These are phyloP conservation scores for Bubalus kerabau DNA, from an alignment of 2,113 vertebrate genomes.

Conservation along the genomic window DNA sequence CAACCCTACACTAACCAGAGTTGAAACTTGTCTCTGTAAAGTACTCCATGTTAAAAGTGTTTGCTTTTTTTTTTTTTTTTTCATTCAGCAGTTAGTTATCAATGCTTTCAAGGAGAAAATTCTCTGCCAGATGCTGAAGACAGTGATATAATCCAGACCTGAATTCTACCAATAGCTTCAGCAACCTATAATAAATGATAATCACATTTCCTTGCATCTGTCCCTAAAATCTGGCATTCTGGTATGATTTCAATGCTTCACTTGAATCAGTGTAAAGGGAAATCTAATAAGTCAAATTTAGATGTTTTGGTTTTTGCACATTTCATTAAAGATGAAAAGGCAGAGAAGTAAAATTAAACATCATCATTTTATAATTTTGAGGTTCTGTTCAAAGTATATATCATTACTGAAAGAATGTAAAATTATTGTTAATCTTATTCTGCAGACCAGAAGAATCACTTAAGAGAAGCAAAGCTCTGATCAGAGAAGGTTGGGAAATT, in stretches of 20 bases:
- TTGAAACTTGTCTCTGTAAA: background rate
- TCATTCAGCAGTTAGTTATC: background rate
- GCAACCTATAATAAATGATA: background rate
- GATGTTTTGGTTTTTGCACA: background rate
- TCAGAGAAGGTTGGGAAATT: background rate
- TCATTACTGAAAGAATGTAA: slow-evolving; percentile 19
- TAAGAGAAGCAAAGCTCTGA: background rate
- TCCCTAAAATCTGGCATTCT: slow-evolving; percentile 10
- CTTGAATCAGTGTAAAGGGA: background rate
- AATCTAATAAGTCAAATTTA: background rate
- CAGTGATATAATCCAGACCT: background rate
- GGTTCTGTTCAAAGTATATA: background rate
- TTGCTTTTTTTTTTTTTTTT: background rate
- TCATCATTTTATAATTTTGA: background rate
- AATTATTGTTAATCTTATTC: background rate
- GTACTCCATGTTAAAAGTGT: background rate
- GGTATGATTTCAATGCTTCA: slow-evolving; percentile 12
- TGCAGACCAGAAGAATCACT: background rate
- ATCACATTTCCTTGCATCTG: background rate
- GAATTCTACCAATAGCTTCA: background rate
- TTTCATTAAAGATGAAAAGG: background rate
- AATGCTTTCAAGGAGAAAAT: background rate
- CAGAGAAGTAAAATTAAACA: background rate
- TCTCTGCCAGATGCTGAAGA: background rate
- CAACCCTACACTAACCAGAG: background rate